Evolutionary conservation across 2,888 invertebrate genomes (phyloP), one percentile per base, ranked within the genome.

Genomic region (Melieria crassipennis): DNA sequence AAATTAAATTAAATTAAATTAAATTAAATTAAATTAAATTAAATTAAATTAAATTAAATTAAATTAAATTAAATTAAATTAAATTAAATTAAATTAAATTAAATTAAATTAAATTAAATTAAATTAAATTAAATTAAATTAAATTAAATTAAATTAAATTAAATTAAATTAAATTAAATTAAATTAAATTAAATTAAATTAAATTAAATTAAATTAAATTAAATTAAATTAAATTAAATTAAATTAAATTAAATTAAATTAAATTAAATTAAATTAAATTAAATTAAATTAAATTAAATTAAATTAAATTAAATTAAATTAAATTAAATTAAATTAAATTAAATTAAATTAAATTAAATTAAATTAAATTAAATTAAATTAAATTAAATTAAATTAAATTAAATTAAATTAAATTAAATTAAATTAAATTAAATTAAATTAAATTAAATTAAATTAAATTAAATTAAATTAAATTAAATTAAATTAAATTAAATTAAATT

Each of bases 21-120:
- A 52, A 52, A 52, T 4, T 52, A 52, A 52, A 52, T 4, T 52
- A 52, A 52, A 52, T 4, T 52, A 52, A 7, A 52, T 4, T 52
- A 52, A 4, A 52, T 4, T 4, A 52, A 52, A 52, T 4, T 52
- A 52, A 52, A 52, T 4, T 4, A 52, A 52, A 52, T 4, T 55
- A 55, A 55, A 55, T 5, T 55, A 55, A 55, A 55, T 5, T 55
- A 55, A 55, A 55, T 5, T 55, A 55, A 55, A 55, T 5, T 55
- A 55, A 5, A 55, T 5, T 5, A 55, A 55, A 55, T 5, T 55
- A 55, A 55, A 5, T 0, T 55, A 55, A 55, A 55, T 5, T 5
- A 55, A 55, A 55, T 5, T 55, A 55, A 55, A 55, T 4, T 52
- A 52, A 4, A 52, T 4, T 52, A 52, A 52, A 3, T 4, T 52